Conservation (phyloP, 2,888 invertebrate genomes). For the Lordiphosa fenestrarum region DNA sequence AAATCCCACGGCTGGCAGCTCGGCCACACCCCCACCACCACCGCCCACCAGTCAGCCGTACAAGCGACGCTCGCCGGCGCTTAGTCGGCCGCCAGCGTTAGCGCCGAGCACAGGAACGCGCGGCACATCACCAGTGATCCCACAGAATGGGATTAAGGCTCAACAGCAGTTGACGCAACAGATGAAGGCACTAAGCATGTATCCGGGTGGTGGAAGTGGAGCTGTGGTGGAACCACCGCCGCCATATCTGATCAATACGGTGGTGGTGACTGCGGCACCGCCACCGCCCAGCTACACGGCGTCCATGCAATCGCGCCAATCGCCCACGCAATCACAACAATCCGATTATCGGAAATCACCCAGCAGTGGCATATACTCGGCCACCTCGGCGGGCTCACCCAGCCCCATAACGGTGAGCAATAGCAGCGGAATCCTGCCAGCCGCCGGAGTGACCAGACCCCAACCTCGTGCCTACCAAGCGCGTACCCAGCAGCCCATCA, state of each 20-base stretch:
- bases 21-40: constrained; percentile 83
- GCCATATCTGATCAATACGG: constrained; percentile 83
- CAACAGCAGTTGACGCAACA: constrained; percentile 94
- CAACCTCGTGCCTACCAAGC: constrained; percentile 93
- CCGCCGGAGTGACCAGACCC: constrained; percentile 82
- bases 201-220: constrained; percentile 84
- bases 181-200: constrained; percentile 91
- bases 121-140: constrained; percentile 80
- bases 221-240: constrained; percentile 88
- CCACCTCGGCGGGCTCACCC: constrained; percentile 91
- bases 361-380: constrained; percentile 92
- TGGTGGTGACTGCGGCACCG: constrained; percentile 67
- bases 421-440: constrained; percentile 82
- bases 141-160: constrained; percentile 85
- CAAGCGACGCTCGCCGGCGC: constrained; percentile 89
- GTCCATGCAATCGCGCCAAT: constrained; percentile 92
- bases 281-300: constrained; percentile 90
- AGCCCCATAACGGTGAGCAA: constrained; percentile 88
- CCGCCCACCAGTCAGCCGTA: constrained; percentile 86
- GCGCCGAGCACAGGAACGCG: constrained; percentile 88
- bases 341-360: constrained; percentile 91
- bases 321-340: constrained; percentile 88
- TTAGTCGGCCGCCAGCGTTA: constrained; percentile 82
- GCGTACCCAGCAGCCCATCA: constrained; percentile 94
- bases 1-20: constrained; percentile 83